These are phyloP conservation scores for cattle (Bos taurus) DNA, from an alignment of 2,113 vertebrate genomes.

Conservation along the genomic window DNA sequence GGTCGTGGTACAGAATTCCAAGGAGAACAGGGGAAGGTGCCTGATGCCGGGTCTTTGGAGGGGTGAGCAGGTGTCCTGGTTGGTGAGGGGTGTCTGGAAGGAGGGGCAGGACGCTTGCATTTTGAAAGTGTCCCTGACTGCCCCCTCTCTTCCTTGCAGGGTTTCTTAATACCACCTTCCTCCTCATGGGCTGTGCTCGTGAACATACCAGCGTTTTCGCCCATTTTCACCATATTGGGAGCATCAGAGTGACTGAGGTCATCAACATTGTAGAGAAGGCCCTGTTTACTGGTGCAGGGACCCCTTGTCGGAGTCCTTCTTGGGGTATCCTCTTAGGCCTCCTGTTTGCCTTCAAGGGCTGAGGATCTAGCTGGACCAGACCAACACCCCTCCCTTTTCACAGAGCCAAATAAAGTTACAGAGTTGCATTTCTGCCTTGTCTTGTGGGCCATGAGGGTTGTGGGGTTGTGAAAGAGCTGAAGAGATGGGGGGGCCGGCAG, in stretches of 20 bases:
- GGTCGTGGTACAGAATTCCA: background rate
- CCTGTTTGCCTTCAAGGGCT: slow-evolving; percentile 23
- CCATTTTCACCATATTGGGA: slow-evolving; percentile 48
- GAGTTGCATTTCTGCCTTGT: background rate
- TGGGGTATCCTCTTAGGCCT: slow-evolving; percentile 5
- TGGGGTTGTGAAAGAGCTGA: background rate
- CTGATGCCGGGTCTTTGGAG: background rate
- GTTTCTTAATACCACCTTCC: slow-evolving; percentile 57
- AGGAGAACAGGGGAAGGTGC: background rate
- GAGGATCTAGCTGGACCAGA: background rate
- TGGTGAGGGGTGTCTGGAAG: background rate
- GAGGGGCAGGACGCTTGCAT: background rate
- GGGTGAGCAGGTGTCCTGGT: background rate
- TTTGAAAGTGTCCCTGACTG: background rate
- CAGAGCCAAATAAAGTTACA: slow-evolving; percentile 41
- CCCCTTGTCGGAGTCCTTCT: background rate
- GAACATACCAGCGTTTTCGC: background rate
- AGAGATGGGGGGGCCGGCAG: background rate
- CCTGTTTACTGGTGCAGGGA: background rate
- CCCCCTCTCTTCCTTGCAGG: slow-evolving; percentile 33
- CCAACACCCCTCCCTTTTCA: background rate
- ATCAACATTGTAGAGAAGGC: slow-evolving; percentile 45
- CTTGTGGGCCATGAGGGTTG: background rate
- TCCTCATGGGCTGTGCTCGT: slow-evolving; percentile 59
- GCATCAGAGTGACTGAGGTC: slow-evolving; percentile 54